These are phyloP conservation scores for Pseudochirops corinnae DNA, from an alignment of 2,797 vertebrate genomes.

Conservation along the genomic window DNA sequence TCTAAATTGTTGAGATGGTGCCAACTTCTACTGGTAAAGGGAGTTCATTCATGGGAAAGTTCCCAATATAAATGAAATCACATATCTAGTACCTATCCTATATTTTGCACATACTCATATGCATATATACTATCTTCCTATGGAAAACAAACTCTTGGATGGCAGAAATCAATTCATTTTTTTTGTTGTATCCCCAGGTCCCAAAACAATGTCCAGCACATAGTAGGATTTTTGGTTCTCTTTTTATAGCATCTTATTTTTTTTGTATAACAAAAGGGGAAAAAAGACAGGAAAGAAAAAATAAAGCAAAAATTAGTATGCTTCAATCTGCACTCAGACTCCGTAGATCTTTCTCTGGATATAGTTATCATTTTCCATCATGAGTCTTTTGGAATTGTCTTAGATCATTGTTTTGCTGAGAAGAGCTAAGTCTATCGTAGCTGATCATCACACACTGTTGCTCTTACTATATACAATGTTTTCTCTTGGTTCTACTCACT, in stretches of 20 bases:
- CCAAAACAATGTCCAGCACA: neutral
- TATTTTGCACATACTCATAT: neutral
- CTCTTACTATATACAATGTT: neutral
- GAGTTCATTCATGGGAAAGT: neutral
- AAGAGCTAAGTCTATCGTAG: neutral
- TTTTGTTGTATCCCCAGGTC: neutral
- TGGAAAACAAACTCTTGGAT: neutral
- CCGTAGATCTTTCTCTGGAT: neutral
- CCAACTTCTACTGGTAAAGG: neutral
- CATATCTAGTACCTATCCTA: neutral
- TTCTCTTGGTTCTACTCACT: neutral
- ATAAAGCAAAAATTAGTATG: neutral
- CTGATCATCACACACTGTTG: neutral
- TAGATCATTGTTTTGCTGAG: neutral
- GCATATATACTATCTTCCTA: neutral
- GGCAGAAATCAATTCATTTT: neutral
- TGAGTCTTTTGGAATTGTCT: neutral
- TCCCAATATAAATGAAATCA: neutral
- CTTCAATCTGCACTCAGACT: neutral
- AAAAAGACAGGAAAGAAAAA: neutral
- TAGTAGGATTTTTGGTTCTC: neutral
- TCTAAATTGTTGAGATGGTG: neutral
- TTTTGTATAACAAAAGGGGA: no score
- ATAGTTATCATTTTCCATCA: neutral
- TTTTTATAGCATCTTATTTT: no score